Evolutionary conservation across 2,797 vertebrate genomes (phyloP), one percentile per base, ranked within the genome.

Genomic region (Melanogrammus aeglefinus): DNA sequence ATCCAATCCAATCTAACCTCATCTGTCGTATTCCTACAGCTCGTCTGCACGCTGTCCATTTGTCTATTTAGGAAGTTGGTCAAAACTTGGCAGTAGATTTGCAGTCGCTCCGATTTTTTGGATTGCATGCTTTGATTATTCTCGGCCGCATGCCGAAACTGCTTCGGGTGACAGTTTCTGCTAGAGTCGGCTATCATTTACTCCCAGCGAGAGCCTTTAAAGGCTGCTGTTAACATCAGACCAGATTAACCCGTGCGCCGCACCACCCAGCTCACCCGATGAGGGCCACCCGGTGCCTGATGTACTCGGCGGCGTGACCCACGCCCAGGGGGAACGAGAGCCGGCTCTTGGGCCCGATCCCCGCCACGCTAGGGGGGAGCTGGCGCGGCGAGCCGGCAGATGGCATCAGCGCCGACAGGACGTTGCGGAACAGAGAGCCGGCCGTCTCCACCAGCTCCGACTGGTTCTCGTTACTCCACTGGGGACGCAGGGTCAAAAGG

Each of bases 381-480:
- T 99, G 98, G 71, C 97, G 96, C 78, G 94, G 92, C 1, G 95
- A 96, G 76, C 94, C 92, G 47, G 95, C 95, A 0, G 95, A 95
- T 2, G 97, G 96, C 91, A 94, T 95, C 88, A 99, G 91, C 83
- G 95, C 75, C 0, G 95, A 94, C 75, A 98, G 76, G 18, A 93
- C 93, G 1, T 93, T 90, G 13, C 94, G 95, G 83, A 99, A 94
- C 82, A 97, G 8, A 66, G 96, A 93, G 70, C 96, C 95, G 0
- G 96, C 96, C 0, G 95, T 92, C 84, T 97, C 94, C 0, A 97
- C 91, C 82, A 99, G 92, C 78, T 99, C 97, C 0, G 96, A 96
- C 89, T 99, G 97, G 92, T 96, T 95, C 74, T 94, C 89, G 36
- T 97, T 97, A 88, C 95, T 99, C 98, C 98, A 99, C 98, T 99